phyloP scores from a whole-genome alignment of 2,113 vertebrate species.

The Polypterus senegalus region DNA sequence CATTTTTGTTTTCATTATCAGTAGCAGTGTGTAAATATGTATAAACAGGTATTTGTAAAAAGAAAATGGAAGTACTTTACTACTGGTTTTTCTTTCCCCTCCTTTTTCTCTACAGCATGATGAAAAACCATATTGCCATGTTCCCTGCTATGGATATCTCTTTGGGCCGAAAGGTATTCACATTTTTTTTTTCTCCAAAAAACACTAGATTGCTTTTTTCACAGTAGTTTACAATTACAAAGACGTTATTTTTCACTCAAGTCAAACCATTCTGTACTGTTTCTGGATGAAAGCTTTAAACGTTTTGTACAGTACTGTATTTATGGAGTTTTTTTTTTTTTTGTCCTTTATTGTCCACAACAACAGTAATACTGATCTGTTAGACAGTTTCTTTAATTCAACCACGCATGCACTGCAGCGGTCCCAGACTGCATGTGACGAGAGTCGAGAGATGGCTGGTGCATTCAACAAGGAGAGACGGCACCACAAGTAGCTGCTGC shows the following conservation, averaged over 20 bases:
- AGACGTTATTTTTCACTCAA: slow-evolving; percentile 9
- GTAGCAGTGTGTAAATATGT: too few species aligned
- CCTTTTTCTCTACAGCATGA: slow-evolving; percentile 38
- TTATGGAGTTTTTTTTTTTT: not conserved
- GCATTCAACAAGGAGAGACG: too few species aligned
- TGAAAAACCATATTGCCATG: slow-evolving; percentile 48
- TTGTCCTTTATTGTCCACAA: not conserved
- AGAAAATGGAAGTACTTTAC: too few species aligned
- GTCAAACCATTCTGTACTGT: not conserved
- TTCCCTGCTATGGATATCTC: slow-evolving; percentile 54
- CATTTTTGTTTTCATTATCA: too few species aligned
- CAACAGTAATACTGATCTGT: too few species aligned
- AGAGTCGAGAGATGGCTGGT: too few species aligned
- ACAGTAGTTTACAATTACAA: slow-evolving; percentile 6
- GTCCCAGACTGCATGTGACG: too few species aligned
- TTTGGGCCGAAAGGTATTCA: slow-evolving; percentile 53
- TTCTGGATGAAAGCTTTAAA: not conserved
- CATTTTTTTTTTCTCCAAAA: not conserved
- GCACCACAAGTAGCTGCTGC: too few species aligned
- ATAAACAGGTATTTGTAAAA: too few species aligned
- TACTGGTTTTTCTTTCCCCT: not conserved
- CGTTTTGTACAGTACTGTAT: not conserved
- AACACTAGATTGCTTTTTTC: not conserved
- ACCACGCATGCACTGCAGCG: too few species aligned
- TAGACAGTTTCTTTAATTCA: too few species aligned